Evolutionary conservation across 2,113 vertebrate species (phyloP), one percentile per base, ranked within the genome.

Genomic region (Varanus komodoensis): DNA sequence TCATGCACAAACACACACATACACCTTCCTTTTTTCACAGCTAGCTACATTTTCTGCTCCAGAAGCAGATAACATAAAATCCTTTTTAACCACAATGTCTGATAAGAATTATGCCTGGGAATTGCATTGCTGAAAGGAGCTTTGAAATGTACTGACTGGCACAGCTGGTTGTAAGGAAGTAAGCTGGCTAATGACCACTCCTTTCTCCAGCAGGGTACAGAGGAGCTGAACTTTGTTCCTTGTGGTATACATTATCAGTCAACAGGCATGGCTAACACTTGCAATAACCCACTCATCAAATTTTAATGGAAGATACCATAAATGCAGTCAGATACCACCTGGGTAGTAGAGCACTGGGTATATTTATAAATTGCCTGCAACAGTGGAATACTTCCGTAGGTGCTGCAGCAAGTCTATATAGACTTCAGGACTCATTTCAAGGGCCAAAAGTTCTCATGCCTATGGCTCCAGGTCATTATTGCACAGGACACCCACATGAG

Each of bases 221-320:
- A 34, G 91, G 6, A 9, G 94, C 15, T 89, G 48, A 87, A 83
- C 44, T 88, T 93, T 69, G 19, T 1, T 87, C 48, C 68, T 87
- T 27, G 15, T 0, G 0, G 21, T 19, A 84, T 0, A 0, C 86
- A 68, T 68, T 71, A 54, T 7, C 68, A 83, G 61, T 78, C 8
- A 48, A 21, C 79, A 92, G 7, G 57, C 4, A 29, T n/a, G 73
- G 78, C 52, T 81, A 17, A 89, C 82, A 7, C 3, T 79, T 67
- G n/a, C 67, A 32, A 87, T n/a, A 19, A 81, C 81, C 44, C 44
- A 80, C 25, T 88, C 44, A 52, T 54, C 64, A 81, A 29, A 67
- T 81, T 81, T 81, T 69, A 85, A 81, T 81, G 64, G 32, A 80
- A 69, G 32, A 27, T 87, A 9, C 23, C 74, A 64, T 29, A 21